These are phyloP conservation scores for Sylvia atricapilla DNA, from an alignment of 2,113 vertebrate species.

Conservation along the genomic window DNA sequence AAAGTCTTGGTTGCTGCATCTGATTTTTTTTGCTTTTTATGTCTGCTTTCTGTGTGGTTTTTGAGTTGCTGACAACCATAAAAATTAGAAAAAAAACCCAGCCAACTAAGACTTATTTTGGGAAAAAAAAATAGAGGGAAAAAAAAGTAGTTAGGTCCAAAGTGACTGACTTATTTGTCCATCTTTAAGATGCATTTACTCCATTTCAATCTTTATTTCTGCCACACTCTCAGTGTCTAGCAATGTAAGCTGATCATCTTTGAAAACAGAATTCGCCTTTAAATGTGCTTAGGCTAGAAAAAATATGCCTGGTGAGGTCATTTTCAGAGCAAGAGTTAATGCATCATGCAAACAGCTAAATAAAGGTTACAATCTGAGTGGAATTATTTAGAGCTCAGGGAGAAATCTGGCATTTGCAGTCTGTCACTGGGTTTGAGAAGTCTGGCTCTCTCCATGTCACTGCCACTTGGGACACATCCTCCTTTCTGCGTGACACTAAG, in stretches of 20 bases:
- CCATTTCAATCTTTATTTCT: background rate
- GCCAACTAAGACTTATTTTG: background rate
- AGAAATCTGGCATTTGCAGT: constrained; percentile 59
- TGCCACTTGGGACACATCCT: constrained; percentile 22
- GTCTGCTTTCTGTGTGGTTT: background rate
- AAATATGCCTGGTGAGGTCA: constrained; percentile 36
- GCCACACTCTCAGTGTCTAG: background rate
- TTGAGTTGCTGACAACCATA: background rate
- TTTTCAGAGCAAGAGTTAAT: constrained; percentile 64
- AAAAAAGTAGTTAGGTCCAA: background rate
- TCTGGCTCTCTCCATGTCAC: background rate
- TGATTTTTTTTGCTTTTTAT: background rate
- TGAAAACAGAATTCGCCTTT: constrained; percentile 53
- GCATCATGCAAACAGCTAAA: constrained; percentile 67
- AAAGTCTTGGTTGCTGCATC: background rate
- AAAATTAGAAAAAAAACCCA: background rate
- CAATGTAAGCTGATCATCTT: background rate
- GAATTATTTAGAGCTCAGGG: constrained; percentile 64
- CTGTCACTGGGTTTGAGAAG: constrained; percentile 46
- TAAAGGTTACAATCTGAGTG: constrained; percentile 66
- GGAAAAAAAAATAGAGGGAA: no score
- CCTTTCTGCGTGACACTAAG: background rate
- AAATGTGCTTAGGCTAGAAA: constrained; percentile 41
- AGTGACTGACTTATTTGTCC: background rate
- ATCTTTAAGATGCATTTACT: background rate